Evolutionary conservation across 2,797 vertebrate genomes (phyloP).

Genomic region (Sebastes oblongus): DNA sequence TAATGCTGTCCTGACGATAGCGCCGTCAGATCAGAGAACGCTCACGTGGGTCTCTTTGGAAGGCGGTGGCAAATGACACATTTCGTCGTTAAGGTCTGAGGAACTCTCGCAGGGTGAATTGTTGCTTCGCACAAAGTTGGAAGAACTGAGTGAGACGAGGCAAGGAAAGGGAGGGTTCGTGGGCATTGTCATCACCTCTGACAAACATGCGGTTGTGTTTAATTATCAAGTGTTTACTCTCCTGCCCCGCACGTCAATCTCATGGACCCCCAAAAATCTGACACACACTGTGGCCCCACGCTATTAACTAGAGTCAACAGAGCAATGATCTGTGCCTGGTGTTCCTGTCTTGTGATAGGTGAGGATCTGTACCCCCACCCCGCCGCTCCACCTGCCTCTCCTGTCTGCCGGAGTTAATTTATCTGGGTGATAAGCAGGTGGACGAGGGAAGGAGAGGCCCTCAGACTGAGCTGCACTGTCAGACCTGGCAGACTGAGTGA

Average conservation of each 20-base stretch:
- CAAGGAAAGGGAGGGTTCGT: conserved; percentile 19
- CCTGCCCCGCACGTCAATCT: conserved; percentile 73
- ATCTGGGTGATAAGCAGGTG: conserved; percentile 85
- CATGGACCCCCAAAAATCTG: conserved; percentile 74
- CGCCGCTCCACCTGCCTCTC: conserved; percentile 78
- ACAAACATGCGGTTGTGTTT: conserved; percentile 74
- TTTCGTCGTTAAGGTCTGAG: background rate
- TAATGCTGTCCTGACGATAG: background rate
- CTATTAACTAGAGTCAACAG: conserved; percentile 84
- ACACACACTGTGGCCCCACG: conserved; percentile 74
- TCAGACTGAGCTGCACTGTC: conserved; percentile 84
- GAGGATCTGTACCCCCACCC: conserved; percentile 71
- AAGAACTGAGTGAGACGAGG: conserved; percentile 31
- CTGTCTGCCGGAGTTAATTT: conserved; percentile 85
- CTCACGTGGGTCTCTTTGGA: background rate
- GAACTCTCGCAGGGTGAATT: conserved; percentile 25
- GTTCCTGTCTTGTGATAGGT: conserved; percentile 80
- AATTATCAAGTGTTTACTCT: conserved; percentile 83
- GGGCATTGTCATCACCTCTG: conserved; percentile 64
- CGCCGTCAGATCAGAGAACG: background rate
- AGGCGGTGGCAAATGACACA: background rate
- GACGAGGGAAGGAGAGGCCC: conserved; percentile 79
- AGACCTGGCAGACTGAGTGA: conserved; percentile 87
- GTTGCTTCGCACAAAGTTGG: conserved; percentile 44
- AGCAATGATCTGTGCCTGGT: conserved; percentile 85